Base-by-base conservation (phyloP, 2,113 vertebrate genomes). In the Panthera uncia region DNA sequence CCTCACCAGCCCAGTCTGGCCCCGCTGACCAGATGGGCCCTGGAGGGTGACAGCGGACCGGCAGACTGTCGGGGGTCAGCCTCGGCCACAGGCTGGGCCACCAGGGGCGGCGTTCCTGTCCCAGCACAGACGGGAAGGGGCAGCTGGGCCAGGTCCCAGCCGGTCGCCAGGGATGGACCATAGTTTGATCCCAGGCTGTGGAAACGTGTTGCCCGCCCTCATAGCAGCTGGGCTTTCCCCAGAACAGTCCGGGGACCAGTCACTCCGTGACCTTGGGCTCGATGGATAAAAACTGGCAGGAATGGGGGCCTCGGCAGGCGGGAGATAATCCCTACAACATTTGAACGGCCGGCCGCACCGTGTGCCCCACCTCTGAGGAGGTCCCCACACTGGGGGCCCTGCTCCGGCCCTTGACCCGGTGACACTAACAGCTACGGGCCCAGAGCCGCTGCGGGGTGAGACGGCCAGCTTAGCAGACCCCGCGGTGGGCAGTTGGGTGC, bases 261-360 rank as follows among this genome's bases (percentile, higher is more conserved):
- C 55, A 57, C 65, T 31, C 65, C 5, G 21, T 23, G 57, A 31
- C 65, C 65, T 36, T 71, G 69, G 69, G 69, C n/a, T 38, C n/a
- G 8, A 36, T 9, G n/a, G 18, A 71, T 19, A 66, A 65, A 65
- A 36, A 8, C 19, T 21, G 19, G 18, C 69, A 38, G 19, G n/a
- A 38, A 12, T 10, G n/a, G n/a, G 27, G n/a, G n/a, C n/a, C 69
- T 36, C 36, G n/a, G n/a, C 18, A 2, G 36, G 18, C 8, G 8
- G 15, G 68, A 36, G 8, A 68, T 18, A 71, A 14, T 5, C 69
- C 69, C 69, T 71, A 4, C n/a, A 23, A 18, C n/a, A 21, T 36
- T 21, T 23, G n/a, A 2, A 4, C 0, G 9, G 29, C 65, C 4
- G 19, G 13, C 65, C 29, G 6, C 29, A 31, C n/a, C n/a, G 0